These are phyloP conservation scores for Nyctibius grandis DNA, from an alignment of 2,797 vertebrate genomes.

Conservation along the genomic window DNA sequence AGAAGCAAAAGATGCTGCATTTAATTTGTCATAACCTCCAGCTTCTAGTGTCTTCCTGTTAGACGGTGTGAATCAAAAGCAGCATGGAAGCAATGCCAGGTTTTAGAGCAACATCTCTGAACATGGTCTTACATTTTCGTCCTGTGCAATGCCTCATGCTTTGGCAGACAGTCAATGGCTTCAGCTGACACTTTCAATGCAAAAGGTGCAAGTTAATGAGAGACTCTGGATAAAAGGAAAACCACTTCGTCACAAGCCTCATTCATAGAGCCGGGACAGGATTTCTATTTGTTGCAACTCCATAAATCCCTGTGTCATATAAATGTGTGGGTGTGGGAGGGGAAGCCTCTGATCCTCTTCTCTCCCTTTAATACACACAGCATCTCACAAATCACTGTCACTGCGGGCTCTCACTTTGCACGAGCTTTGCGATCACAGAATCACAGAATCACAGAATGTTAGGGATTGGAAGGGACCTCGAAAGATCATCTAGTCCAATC, in stretches of 20 bases:
- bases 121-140: conserved; percentile 21
- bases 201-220: conserved; percentile 56
- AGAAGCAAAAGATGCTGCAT: conserved; percentile 28
- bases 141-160: not conserved
- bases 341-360: not conserved
- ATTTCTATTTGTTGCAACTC: conserved; percentile 26
- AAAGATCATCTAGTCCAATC: too few species aligned
- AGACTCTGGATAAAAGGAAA: conserved; percentile 21
- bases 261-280: conserved; percentile 4
- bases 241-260: conserved; percentile 18
- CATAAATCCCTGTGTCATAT: conserved; percentile 4
- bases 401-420: not conserved
- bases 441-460: too few species aligned
- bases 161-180: conserved; percentile 47
- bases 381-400: not conserved
- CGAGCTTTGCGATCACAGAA: not conserved
- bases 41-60: conserved; percentile 17
- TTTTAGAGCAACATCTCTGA: conserved; percentile 41
- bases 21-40: conserved; percentile 26
- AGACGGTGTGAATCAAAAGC: conserved; percentile 35
- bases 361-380: not conserved
- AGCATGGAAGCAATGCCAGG: conserved; percentile 31
- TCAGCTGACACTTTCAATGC: conserved; percentile 47
- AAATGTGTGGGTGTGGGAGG: not conserved
- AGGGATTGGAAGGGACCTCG: too few species aligned